Base-by-base conservation (phyloP, 2,888 invertebrate genomes). In the Octonoba sinensis region DNA sequence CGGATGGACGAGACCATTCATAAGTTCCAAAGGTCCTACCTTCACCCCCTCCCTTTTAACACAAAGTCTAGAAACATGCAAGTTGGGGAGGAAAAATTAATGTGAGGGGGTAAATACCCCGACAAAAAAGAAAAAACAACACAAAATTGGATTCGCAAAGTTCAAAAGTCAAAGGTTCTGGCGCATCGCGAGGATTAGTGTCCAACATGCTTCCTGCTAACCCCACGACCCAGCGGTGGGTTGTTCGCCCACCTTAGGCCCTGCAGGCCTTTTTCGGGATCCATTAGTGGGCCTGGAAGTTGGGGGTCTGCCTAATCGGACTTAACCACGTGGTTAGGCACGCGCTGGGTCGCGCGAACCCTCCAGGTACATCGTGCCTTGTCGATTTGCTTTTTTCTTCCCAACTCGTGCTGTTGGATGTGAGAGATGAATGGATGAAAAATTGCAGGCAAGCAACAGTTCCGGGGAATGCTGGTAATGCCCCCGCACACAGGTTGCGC, bases 311-410 rank as follows among this genome's bases (percentile, higher is more conserved):
- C 24, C 47, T 62, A 76, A 76, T 76, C 76, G 76, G 49, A 69
- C 62, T 22, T 76, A 67, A 76, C 51, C 76, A 69, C 76, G 76
- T 76, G 76, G 60, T 69, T 69, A 76, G 76, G 76, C 69, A 76
- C 76, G 76, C 76, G 76, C 67, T 69, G 69, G 69, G 78, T 71
- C 78, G 71, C 78, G 49, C 78, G 78, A 78, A 71, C 78, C 78
- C 78, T 66, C 65, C 57, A 71, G 78, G 65, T 65, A 66, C 49
- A 59, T 78, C 78, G 78, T 78, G 78, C 57, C 12, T 67, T 24
- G 74, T 75, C 66, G 74, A 75, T 75, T 76, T 76, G 44, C n/a
- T 56, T 65, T 75, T 47, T 75, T 69, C 54, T 62, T 76, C 27
- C 54, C 20, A 59, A 22, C 44, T 69, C 46, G 74, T 75, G 74